These are phyloP conservation scores for Xanthia icteritia DNA, from an alignment of 2,888 invertebrate genomes.

Conservation along the genomic window DNA sequence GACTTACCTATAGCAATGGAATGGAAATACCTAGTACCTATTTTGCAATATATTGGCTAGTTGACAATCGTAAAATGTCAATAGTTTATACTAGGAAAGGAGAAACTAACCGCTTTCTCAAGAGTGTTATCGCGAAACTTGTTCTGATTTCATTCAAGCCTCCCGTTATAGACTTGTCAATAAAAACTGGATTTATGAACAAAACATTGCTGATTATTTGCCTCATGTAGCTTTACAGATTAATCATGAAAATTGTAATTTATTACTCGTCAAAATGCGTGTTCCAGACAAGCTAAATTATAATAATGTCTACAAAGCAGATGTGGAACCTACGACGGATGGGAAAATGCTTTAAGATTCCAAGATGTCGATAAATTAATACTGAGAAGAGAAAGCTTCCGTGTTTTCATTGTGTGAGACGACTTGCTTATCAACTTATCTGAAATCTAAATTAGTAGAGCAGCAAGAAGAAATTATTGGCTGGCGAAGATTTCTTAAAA, in stretches of 20 bases:
- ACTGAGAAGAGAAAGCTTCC: conserved; percentile 49
- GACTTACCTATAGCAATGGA: neutral
- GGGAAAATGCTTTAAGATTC: conserved; percentile 46
- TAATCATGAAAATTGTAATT: conserved; percentile 7
- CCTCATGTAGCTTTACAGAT: conserved; percentile 5
- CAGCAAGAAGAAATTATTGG: neutral
- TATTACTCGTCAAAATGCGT: conserved; percentile 10
- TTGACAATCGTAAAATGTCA: conserved; percentile 34
- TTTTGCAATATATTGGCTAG: neutral
- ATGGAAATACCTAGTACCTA: neutral
- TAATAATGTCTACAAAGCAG: conserved; percentile 9
- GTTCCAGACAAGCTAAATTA: conserved; percentile 12
- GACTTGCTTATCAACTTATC: conserved; percentile 22
- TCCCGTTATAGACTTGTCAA: conserved; percentile 47
- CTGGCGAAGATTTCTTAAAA: neutral
- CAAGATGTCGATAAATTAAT: conserved; percentile 56
- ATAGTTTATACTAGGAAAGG: conserved; percentile 63
- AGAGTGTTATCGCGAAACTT: conserved; percentile 67
- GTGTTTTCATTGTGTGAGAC: conserved; percentile 38
- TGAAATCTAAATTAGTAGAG: conserved; percentile 37
- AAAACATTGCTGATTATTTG: conserved; percentile 16
- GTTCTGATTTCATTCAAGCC: conserved; percentile 72
- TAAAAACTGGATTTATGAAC: conserved; percentile 54
- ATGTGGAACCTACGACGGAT: conserved; percentile 6
- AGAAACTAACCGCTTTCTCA: conserved; percentile 73